Percentiles rank a stretch among this genome's conserved stretches.
Conservation (phyloP, 92 coral and sea anemone species). For the Isaurus tuberculatus region DNA sequence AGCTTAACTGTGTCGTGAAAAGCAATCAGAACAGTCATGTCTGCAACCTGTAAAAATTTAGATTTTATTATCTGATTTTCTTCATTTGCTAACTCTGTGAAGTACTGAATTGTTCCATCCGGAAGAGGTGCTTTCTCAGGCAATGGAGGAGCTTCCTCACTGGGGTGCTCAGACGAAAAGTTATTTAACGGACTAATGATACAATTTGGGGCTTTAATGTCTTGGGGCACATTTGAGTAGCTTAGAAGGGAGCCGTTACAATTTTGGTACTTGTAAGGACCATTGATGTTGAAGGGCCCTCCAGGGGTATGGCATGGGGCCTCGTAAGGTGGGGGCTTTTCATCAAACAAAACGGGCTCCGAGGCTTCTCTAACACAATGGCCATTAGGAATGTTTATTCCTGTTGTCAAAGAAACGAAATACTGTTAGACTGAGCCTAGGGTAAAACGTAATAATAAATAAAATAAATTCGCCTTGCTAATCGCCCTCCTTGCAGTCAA, state of each 20-base stretch:
- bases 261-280: slow-evolving; percentile 5
- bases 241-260: not conserved
- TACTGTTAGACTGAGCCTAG: not conserved
- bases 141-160: slow-evolving; percentile 61
- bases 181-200: not conserved
- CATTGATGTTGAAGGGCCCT: not conserved
- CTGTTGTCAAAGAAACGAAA: not conserved
- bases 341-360: slow-evolving; percentile 16
- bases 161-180: not conserved
- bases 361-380: slow-evolving; percentile 15
- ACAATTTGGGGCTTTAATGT: not conserved
- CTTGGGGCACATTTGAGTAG: slow-evolving; percentile 10
- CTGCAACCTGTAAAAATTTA: slow-evolving; percentile 62
- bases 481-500: too few relatives aligned
- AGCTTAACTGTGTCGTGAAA: slow-evolving; percentile 68
- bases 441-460: too few relatives aligned
- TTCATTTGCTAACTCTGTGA: slow-evolving; percentile 14
- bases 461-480: too few relatives aligned
- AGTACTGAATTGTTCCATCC: slow-evolving; percentile 16
- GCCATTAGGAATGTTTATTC: slow-evolving; percentile 24
- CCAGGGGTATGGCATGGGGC: not conserved
- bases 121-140: slow-evolving; percentile 60
- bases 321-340: slow-evolving; percentile 46
- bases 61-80: slow-evolving; percentile 27
- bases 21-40: slow-evolving; percentile 73